phyloP scores from a whole-genome alignment of 2,113 vertebrate genomes.

The Ursus arctos region DNA sequence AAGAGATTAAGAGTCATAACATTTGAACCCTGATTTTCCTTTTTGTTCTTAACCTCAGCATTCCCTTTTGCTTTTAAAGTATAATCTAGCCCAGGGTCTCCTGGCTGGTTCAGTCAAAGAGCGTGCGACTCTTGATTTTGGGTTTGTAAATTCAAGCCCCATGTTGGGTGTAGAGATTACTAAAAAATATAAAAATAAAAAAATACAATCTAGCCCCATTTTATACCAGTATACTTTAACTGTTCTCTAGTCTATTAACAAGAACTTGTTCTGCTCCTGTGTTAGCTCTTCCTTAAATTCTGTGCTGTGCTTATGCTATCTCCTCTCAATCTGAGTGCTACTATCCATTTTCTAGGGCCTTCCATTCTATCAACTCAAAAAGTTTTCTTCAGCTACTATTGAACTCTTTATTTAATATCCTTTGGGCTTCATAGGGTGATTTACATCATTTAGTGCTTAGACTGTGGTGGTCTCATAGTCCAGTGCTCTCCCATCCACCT shows the following conservation, averaged over 20 bases:
- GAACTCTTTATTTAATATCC: conserved; percentile 4
- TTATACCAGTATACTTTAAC: not conserved
- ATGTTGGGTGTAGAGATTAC: not conserved
- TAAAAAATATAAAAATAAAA: no score
- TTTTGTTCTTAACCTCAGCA: not conserved
- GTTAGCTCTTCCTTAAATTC: not conserved
- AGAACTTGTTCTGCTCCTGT: not conserved
- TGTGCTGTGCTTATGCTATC: not conserved
- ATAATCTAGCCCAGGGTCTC: not conserved
- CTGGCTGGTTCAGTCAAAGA: not conserved
- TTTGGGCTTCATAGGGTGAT: not conserved
- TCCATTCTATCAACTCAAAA: not conserved
- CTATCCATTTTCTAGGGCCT: not conserved
- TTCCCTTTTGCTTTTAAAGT: not conserved
- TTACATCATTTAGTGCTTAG: not conserved
- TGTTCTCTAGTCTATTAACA: not conserved
- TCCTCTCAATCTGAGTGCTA: not conserved
- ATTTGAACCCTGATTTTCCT: not conserved
- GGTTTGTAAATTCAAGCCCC: not conserved
- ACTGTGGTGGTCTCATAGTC: not conserved
- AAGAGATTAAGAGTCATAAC: not conserved
- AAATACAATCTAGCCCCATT: not conserved
- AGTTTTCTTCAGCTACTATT: not conserved
- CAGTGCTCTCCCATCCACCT: not conserved
- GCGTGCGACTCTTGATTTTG: not conserved